Base-by-base conservation (phyloP, 2,888 invertebrate species). In the Scelioninae gen. 2 region DNA sequence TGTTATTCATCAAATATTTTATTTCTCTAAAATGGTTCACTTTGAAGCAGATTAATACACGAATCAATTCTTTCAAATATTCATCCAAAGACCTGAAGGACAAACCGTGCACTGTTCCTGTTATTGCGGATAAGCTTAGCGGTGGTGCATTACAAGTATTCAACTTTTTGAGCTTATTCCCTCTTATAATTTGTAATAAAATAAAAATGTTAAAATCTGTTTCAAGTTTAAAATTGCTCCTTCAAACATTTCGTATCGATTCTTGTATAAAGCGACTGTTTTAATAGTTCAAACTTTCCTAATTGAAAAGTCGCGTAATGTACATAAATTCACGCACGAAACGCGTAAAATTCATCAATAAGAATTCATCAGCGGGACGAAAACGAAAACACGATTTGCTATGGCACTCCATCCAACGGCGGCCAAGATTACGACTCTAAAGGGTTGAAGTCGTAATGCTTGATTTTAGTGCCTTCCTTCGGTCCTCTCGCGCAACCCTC, bases 401-500 rank as follows among this genome's bases (percentile, higher is more conserved):
- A n/a, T n/a, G n/a, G n/a, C n/a, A n/a, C n/a, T n/a, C n/a, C 77
- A 78, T 76, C 79, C 67, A 76, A 75, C 73, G 76, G 75, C 74
- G 52, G 72, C 78, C 73, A 78, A 81, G 83, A 83, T 83, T 82
- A 81, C 81, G 79, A 80, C 77, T 80, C 81, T 55, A 63, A 78
- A 84, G 83, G 83, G 83, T 84, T 83, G 82, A 76, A 80, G 77
- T 80, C 81, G 78, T 78, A 77, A 73, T 78, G 80, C 80, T 81
- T 83, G 82, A 84, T 84, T 83, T 84, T 83, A 83, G 84, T 83
- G 81, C 81, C 79, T 79, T 78, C 79, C 76, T 70, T 58, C 60
- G 57, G 45, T 67, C 73, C 19, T 28, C 76, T 67, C 75, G 65
- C 43, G 65, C 69, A 70, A 74, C 73, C 76, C 72, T 71, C 64